Base-by-base conservation (phyloP, 2,888 invertebrate species). In the Limnephilus marmoratus region DNA sequence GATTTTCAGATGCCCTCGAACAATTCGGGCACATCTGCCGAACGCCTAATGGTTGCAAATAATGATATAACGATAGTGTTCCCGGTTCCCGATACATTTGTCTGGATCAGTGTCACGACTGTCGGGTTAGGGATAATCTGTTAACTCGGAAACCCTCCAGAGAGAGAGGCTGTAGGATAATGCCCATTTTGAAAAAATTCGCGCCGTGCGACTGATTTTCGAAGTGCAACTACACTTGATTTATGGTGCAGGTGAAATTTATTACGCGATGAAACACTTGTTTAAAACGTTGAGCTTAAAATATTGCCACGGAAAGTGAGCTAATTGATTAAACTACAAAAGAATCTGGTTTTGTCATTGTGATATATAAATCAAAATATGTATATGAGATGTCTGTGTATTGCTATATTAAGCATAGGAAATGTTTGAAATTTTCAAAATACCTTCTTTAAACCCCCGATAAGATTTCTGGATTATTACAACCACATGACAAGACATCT, bases 21-120 rank as follows among this genome's bases (percentile, higher is more conserved):
- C 24, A 68, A 68, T 68, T 68, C 68, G 24, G 90, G 91, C 91
- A 82, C 92, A 92, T 92, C 91, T 92, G 92, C 88, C 92, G 89
- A 92, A 82, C 29, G 80, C 53, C 81, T 92, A 92, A 92, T 92
- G 93, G 93, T 49, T 81, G 68, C 91, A 89, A 91, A 90, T 92
- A 92, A 93, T 93, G 92, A 89, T 89, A 89, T 90, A 91, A 89
- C 90, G 91, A 93, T 92, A 92, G 91, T 92, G 92, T 90, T 90
- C 41, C 85, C 92, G 49, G 83, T 45, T 90, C 92, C 86, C n/a
- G 68, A 68, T 92, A 90, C 93, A 93, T 93, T 93, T 93, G 93
- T 93, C 93, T 90, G 92, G 92, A 92, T 93, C 92, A 93, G 90
- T 93, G 93, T 93, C 93, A 92, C 68, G 91, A 45, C 92, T 93